Evolutionary conservation across 2,888 invertebrate species (phyloP), one percentile per base, ranked within the genome.

Genomic region (Xylota segnis): DNA sequence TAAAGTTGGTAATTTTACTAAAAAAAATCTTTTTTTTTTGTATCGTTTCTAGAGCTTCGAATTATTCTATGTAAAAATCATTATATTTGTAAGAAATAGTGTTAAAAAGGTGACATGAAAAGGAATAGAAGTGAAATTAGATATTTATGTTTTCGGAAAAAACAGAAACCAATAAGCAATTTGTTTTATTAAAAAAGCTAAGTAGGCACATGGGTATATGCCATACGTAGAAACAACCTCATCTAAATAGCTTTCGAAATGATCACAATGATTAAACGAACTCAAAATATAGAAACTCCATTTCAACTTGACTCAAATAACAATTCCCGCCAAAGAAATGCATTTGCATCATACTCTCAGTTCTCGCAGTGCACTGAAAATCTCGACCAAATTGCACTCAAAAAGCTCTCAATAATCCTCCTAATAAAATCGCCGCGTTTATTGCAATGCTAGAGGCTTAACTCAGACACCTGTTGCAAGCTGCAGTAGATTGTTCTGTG

Each of bases 391-490:
- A 70, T 58, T 61, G 58, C 77, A 77, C 77, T 77, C 77, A 70
- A 77, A 68, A 61, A 40, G 34, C 50, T 72, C 54, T 68, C 68
- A 52, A 43, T 18, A 10, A n/a, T 16, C 10, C 32, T 32, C 5
- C 23, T 4, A 52, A 68, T 29, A 58, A 56, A 70, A 61, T 29
- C 29, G 5, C 18, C 37, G 66, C 56, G 58, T 14, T 23, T 9
- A 52, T 32, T 54, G 14, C 66, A 58, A 0, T 27, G 10, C 9
- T 9, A 6, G 32, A 66, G 43, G 40, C 52, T 61, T 61, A 52
- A 14, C 50, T 59, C 66, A 76, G 29, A 2, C 61, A 77, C 77
- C 58, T 77, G 77, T 77, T 68, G 68, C 66, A 18, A 18, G 23
- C 10, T 58, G 34, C 34, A 71, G 0, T 27, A 10, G 58, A 45